Conservation (phyloP, 2,113 vertebrate species). For the Oxyruncus cristatus region DNA sequence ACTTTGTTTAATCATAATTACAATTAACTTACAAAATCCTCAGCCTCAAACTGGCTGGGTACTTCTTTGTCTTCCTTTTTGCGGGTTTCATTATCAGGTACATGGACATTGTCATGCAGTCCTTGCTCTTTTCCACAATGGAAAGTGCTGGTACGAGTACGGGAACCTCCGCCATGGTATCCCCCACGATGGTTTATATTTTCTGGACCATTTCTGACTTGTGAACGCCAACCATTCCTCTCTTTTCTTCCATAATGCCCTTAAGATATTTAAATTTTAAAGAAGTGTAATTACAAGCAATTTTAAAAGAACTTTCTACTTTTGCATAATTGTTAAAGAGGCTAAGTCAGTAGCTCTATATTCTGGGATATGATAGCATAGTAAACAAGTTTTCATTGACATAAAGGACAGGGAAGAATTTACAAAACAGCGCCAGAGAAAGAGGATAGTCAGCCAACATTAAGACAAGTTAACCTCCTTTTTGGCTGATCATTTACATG, state of each 20-base stretch:
- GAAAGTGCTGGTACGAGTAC: slow-evolving; percentile 55
- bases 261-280: slow-evolving; percentile 45
- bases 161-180: slow-evolving; percentile 65
- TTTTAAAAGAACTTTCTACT: background rate
- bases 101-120: slow-evolving; percentile 56
- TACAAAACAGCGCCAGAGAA: background rate
- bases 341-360: background rate
- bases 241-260: slow-evolving; percentile 79
- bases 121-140: slow-evolving; percentile 72
- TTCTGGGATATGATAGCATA: rapidly evolving
- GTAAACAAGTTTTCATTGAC: background rate
- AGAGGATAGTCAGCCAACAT: background rate
- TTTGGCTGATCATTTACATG: background rate
- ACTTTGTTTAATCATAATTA: background rate
- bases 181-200: slow-evolving; percentile 64
- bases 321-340: background rate
- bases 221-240: slow-evolving; percentile 76
- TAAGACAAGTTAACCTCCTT: background rate
- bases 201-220: slow-evolving; percentile 74
- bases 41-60: slow-evolving; percentile 77
- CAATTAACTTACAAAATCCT: slow-evolving; percentile 82
- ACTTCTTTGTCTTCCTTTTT: slow-evolving; percentile 70
- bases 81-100: slow-evolving; percentile 52
- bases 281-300: background rate
- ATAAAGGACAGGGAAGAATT: background rate